Conservation (phyloP, 2,797 vertebrate genomes). For the Chrosomus eos region DNA sequence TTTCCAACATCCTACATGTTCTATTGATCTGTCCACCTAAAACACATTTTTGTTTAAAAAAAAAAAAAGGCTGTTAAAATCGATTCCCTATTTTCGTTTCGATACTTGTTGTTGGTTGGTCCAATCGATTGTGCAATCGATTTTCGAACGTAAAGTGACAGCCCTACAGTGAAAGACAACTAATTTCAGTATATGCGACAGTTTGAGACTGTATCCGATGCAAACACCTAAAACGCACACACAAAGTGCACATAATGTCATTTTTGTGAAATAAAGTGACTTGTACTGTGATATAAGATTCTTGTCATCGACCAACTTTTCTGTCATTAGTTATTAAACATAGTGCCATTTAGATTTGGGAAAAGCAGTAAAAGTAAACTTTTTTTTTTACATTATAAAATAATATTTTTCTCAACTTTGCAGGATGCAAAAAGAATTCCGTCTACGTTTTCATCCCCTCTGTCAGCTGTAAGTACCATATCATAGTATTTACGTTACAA, state of each 20-base stretch:
- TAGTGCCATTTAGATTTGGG: neutral
- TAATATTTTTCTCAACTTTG: slow-evolving; percentile 6
- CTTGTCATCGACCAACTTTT: neutral
- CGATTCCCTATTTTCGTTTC: no score
- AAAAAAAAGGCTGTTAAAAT: no score
- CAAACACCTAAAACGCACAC: neutral
- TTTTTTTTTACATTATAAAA: no score
- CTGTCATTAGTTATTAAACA: neutral
- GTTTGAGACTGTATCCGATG: neutral
- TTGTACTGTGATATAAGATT: neutral
- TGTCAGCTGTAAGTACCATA: slow-evolving; percentile 84
- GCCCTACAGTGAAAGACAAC: neutral
- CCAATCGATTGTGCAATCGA: no score
- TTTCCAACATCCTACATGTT: no score
- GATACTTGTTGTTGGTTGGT: no score
- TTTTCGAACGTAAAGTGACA: no score
- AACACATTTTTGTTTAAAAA: no score
- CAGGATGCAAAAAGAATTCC: slow-evolving; percentile 98
- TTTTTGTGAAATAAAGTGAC: neutral
- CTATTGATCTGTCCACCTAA: no score
- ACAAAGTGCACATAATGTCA: neutral
- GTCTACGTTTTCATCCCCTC: slow-evolving; percentile 79
- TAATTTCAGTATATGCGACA: neutral
- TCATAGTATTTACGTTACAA: neutral
- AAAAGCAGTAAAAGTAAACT: neutral